Evolutionary conservation across 1,140 invertebrate genomes (phyloP).

Genomic region (Drosophila leontia): DNA sequence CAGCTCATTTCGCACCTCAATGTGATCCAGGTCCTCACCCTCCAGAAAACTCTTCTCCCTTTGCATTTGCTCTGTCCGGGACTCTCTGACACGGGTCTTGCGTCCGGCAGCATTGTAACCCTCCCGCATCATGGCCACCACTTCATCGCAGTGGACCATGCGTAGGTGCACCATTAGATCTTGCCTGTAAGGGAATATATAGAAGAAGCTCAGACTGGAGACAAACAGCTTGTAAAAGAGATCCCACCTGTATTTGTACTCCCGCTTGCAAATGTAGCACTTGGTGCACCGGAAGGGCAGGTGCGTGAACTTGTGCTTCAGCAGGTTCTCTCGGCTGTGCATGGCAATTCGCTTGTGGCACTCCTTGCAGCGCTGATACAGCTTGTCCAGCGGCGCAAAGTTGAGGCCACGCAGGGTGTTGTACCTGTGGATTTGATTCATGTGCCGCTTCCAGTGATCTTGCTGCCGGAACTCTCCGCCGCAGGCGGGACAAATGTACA

Average conservation of each 20-base stretch:
- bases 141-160: slow-evolving; percentile 73
- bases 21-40: slow-evolving; percentile 31
- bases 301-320: slow-evolving; percentile 83
- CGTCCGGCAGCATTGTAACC: slow-evolving; percentile 54
- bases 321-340: slow-evolving; percentile 79
- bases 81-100: slow-evolving; percentile 66
- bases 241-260: slow-evolving; percentile 76
- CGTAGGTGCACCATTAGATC: slow-evolving; percentile 83
- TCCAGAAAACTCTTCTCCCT: slow-evolving; percentile 30
- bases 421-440: slow-evolving; percentile 73
- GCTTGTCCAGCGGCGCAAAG: slow-evolving; percentile 74
- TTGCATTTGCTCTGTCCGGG: slow-evolving; percentile 50
- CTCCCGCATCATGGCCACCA: slow-evolving; percentile 69
- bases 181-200: slow-evolving; percentile 40
- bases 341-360: slow-evolving; percentile 80
- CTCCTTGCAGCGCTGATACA: slow-evolving; percentile 76
- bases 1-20: slow-evolving; percentile 63
- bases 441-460: slow-evolving; percentile 77
- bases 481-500: slow-evolving; percentile 77
- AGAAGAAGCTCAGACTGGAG: too few species aligned
- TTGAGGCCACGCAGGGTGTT: slow-evolving; percentile 76
- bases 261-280: slow-evolving; percentile 72
- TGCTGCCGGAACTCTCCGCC: slow-evolving; percentile 70
- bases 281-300: slow-evolving; percentile 75
- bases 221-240: not conserved